These are phyloP conservation scores for Alouatta palliata DNA, from an alignment of 2,113 vertebrate species.

Conservation along the genomic window DNA sequence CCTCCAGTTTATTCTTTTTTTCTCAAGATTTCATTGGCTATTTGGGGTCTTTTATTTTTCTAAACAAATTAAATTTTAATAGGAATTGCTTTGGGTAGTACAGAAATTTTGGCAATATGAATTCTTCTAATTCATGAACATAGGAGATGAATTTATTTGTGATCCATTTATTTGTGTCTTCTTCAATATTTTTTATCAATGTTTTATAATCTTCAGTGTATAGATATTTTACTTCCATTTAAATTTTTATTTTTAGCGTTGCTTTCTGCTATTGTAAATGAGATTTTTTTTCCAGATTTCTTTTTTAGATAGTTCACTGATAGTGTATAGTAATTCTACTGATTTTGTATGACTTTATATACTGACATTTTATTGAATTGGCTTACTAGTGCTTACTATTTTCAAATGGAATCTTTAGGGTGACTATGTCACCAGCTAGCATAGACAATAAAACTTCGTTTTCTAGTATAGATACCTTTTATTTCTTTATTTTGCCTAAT, in stretches of 20 bases:
- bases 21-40: neutral
- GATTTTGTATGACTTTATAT: neutral
- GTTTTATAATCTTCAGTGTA: neutral
- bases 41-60: neutral
- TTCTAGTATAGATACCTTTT: neutral
- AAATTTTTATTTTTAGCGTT: neutral
- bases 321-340: neutral
- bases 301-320: neutral
- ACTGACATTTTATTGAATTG: neutral
- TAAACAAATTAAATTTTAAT: neutral
- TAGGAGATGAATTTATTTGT: neutral
- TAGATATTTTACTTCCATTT: neutral
- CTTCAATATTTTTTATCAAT: too few species aligned
- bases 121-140: neutral
- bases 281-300: neutral
- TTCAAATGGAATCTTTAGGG: neutral
- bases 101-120: neutral
- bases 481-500: neutral
- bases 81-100: neutral
- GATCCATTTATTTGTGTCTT: neutral
- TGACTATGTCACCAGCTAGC: neutral
- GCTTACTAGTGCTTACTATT: neutral
- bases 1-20: neutral
- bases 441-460: neutral
- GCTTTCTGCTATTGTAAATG: neutral